These are phyloP conservation scores for Puntigrus tetrazona DNA, from an alignment of 2,113 vertebrate genomes.

Conservation along the genomic window DNA sequence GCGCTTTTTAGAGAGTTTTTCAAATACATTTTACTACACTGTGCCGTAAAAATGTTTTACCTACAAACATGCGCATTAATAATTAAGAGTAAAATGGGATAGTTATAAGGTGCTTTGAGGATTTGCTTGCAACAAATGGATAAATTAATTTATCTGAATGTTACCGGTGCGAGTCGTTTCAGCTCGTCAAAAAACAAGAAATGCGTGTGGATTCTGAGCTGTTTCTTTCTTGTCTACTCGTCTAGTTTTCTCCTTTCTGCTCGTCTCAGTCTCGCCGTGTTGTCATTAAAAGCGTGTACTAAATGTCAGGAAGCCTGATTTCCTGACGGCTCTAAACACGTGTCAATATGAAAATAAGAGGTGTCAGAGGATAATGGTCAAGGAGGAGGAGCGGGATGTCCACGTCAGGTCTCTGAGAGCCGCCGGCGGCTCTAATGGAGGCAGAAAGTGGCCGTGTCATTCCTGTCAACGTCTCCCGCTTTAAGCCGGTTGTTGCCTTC, in stretches of 20 bases:
- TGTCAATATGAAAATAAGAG: constrained; percentile 66
- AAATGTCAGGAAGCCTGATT: background rate
- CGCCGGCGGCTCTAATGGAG: constrained; percentile 68
- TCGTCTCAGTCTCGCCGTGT: background rate
- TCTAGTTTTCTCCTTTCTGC: background rate
- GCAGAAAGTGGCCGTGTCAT: constrained; percentile 74
- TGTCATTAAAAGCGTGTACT: background rate
- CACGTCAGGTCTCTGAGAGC: constrained; percentile 55
- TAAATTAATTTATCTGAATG: background rate
- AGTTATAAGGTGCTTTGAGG: background rate
- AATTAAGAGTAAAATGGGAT: no score
- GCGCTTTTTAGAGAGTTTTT: no score
- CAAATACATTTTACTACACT: no score
- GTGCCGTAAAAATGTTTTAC: no score
- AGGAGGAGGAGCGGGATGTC: constrained; percentile 45
- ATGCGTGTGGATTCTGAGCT: background rate
- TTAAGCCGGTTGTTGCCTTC: constrained; percentile 58
- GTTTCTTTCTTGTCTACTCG: no score
- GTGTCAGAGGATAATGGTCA: constrained; percentile 70
- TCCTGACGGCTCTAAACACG: constrained; percentile 48
- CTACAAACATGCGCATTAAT: no score
- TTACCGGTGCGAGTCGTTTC: background rate
- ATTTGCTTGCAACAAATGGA: background rate
- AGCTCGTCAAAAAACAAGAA: background rate
- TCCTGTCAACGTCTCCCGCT: constrained; percentile 79